Base-by-base conservation (phyloP, 2,113 vertebrate genomes). In the Noctilio leporinus region DNA sequence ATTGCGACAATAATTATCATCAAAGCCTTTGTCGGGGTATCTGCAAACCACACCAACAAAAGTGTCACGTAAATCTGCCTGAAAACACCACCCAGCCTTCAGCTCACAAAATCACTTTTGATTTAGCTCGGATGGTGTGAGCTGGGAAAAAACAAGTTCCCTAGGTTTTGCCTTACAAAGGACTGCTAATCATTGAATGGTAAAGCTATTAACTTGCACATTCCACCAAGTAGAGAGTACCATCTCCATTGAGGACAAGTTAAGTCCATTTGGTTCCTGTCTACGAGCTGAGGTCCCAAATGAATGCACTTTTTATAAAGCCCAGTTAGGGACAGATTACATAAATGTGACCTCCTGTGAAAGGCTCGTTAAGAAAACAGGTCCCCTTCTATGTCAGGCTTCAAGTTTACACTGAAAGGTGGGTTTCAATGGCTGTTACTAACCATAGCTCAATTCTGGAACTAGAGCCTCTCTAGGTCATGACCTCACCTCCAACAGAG, bases 1-100 rank as follows among this genome's bases (percentile, higher is more conserved):
- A 97, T 99, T 99, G 97, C 99, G 99, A 97, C 99, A 99, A 97
- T 99, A 99, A 99, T 99, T 99, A 98, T 99, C 99, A 98, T 99
- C 99, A 98, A 99, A 98, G 97, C 99, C 99, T 93, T 99, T 99
- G 98, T 99, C 98, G 30, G 99, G 99, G 96, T 99, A 99, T 98
- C 99, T 99, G 98, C 93, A 98, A 98, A 98, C 96, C 97, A 98
- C 97, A 98, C 86, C 0, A 28, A 98, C 94, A 98, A 98, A 98
- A 15, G 91, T 91, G 97, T 98, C 98, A 98, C 10, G 76, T 93
- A 98, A 98, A 83, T 93, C 98, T 97, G 98, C 97, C 97, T 97
- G 86, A 81, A 96, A 97, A 92, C 77, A 51, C 93, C 89, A 87
- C 80, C 51, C 87, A 89, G 86, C 45, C 47, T 70, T 90, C 93